A percentile compares a stretch with the other conserved stretches of the same genome.
Evolutionary conservation across 2,888 invertebrate species (phyloP).

Genomic region (Drosophila affinis): DNA sequence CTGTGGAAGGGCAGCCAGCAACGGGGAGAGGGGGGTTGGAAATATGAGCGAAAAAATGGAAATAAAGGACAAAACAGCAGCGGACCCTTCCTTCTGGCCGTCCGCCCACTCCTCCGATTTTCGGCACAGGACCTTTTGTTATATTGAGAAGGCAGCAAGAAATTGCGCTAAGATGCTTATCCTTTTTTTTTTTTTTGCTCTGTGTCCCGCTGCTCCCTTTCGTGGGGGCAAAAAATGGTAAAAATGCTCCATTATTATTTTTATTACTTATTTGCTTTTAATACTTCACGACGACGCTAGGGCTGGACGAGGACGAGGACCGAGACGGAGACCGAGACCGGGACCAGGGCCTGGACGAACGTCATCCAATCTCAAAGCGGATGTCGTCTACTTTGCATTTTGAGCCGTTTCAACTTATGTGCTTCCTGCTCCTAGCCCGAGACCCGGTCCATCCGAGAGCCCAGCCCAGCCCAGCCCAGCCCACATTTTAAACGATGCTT

Average conservation of each 20-base stretch:
- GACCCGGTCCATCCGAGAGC: slow-evolving; percentile 22
- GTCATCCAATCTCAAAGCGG: slow-evolving; percentile 80
- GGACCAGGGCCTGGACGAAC: slow-evolving; percentile 47
- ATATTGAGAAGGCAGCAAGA: slow-evolving; percentile 79
- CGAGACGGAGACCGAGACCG: slow-evolving; percentile 16
- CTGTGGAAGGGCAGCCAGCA: neutral
- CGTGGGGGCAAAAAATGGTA: slow-evolving; percentile 70
- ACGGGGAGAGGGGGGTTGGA: slow-evolving; percentile 11
- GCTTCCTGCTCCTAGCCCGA: slow-evolving; percentile 75
- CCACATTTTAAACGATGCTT: slow-evolving; percentile 77
- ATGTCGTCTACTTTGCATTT: slow-evolving; percentile 80
- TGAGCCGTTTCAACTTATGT: slow-evolving; percentile 79
- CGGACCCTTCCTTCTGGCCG: slow-evolving; percentile 18
- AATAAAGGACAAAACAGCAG: slow-evolving; percentile 77
- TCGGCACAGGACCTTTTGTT: slow-evolving; percentile 81
- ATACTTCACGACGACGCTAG: slow-evolving; percentile 71
- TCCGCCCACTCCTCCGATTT: slow-evolving; percentile 50
- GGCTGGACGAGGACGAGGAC: slow-evolving; percentile 28
- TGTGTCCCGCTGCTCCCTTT: slow-evolving; percentile 55
- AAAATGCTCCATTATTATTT: slow-evolving; percentile 80
- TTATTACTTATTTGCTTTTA: slow-evolving; percentile 80
- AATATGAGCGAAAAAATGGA: slow-evolving; percentile 52
- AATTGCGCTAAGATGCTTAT: slow-evolving; percentile 80
- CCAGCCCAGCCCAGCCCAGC: slow-evolving; percentile 52
- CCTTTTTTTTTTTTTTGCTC: slow-evolving; percentile 73